Conservation (phyloP, 2,888 invertebrate genomes). For the Apotomis capreana region DNA sequence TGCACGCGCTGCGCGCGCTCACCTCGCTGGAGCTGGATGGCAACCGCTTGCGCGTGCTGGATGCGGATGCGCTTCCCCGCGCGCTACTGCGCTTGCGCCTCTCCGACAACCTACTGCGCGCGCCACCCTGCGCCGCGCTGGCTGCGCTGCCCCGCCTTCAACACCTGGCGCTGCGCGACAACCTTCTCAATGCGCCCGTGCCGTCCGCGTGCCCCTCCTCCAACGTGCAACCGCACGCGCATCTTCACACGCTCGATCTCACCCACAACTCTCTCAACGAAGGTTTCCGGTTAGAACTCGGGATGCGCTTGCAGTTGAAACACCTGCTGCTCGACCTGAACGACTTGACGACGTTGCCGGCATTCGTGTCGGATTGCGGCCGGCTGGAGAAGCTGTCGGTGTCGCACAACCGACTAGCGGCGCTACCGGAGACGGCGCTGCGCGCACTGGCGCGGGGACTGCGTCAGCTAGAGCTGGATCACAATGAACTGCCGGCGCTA, state of each 20-base stretch:
- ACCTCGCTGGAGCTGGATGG: slow-evolving; percentile 86
- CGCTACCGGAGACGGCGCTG: slow-evolving; percentile 86
- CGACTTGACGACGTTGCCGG: slow-evolving; percentile 85
- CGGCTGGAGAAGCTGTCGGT: slow-evolving; percentile 88
- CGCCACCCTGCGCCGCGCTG: slow-evolving; percentile 83
- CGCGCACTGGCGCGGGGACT: slow-evolving; percentile 86
- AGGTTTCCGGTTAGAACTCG: slow-evolving; percentile 85
- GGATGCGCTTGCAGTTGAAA: slow-evolving; percentile 85
- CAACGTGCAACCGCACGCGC: slow-evolving; percentile 67
- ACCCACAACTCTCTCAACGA: slow-evolving; percentile 89
- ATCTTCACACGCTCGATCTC: slow-evolving; percentile 89
- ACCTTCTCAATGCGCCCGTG: slow-evolving; percentile 56
- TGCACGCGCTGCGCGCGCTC: slow-evolving; percentile 85
- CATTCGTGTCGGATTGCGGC: slow-evolving; percentile 85
- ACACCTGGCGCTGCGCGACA: slow-evolving; percentile 85
- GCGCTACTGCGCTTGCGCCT: slow-evolving; percentile 85
- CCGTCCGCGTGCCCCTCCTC: slow-evolving; percentile 49
- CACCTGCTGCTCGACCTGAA: slow-evolving; percentile 91
- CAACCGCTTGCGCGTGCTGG: slow-evolving; percentile 85
- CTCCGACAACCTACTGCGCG: slow-evolving; percentile 85
- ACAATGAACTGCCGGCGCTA: slow-evolving; percentile 86
- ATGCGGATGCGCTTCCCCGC: slow-evolving; percentile 83
- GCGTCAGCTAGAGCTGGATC: slow-evolving; percentile 90
- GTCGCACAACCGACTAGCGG: slow-evolving; percentile 87
- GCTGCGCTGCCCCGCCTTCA: slow-evolving; percentile 83